phyloP scores from a whole-genome alignment of 2,888 invertebrate species.

The Lacanobia wlatinum region DNA sequence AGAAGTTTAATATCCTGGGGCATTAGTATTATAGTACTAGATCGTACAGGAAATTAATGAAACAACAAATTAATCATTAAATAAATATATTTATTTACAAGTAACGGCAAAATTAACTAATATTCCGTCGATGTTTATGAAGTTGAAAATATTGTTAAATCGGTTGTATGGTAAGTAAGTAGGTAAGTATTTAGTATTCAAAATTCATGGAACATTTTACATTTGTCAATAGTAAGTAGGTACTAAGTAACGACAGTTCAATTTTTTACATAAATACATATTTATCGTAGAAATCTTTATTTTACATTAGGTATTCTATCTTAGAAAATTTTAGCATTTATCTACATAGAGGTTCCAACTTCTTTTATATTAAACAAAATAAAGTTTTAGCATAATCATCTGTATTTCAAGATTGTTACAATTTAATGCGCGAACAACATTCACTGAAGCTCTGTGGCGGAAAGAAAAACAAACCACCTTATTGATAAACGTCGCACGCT shows the following conservation, averaged over 20 bases:
- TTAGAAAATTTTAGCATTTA: slow-evolving; percentile 74
- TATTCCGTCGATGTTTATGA: slow-evolving; percentile 86
- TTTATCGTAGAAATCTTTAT: slow-evolving; percentile 84
- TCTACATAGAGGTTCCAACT: slow-evolving; percentile 67
- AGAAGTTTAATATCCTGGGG: background rate
- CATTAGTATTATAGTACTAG: background rate
- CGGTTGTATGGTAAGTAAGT: slow-evolving; percentile 60
- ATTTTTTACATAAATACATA: slow-evolving; percentile 87
- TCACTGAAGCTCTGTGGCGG: slow-evolving; percentile 83
- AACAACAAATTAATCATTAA: slow-evolving; percentile 85
- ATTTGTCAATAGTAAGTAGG: slow-evolving; percentile 72
- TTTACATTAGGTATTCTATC: slow-evolving; percentile 78
- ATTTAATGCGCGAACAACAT: slow-evolving; percentile 77
- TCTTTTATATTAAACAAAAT: slow-evolving; percentile 63
- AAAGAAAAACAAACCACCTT: slow-evolving; percentile 68
- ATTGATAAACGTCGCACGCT: slow-evolving; percentile 60
- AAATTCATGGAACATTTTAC: slow-evolving; percentile 73
- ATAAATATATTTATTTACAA: slow-evolving; percentile 91
- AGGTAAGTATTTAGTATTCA: slow-evolving; percentile 69
- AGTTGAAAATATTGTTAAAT: slow-evolving; percentile 75
- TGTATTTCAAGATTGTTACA: slow-evolving; percentile 63
- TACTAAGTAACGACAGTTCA: slow-evolving; percentile 77
- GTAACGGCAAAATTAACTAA: slow-evolving; percentile 86
- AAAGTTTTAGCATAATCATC: slow-evolving; percentile 60
- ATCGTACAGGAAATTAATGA: slow-evolving; percentile 68